Conservation (phyloP, 2,113 vertebrate species). For the Chelonoidis abingdonii region DNA sequence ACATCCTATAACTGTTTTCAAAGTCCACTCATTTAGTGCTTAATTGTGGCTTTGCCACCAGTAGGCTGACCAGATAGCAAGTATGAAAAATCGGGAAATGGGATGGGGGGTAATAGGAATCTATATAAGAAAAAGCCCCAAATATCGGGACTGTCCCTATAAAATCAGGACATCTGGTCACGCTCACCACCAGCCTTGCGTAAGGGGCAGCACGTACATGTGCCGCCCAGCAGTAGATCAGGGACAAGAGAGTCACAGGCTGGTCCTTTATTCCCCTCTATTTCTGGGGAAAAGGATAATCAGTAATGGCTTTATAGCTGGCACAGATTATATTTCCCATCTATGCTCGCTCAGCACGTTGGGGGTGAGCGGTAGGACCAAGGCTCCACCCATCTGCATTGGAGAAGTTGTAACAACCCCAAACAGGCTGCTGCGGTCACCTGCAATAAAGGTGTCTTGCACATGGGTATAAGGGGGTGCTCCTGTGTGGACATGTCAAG, state of each 20-base stretch:
- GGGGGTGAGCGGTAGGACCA: accelerated
- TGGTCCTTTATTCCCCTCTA: neutral
- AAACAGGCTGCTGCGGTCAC: accelerated
- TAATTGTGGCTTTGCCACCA: neutral
- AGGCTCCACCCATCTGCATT: neutral
- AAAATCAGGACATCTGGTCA: too few relatives aligned
- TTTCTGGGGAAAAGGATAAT: neutral
- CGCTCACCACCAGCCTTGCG: neutral
- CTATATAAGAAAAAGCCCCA: too few relatives aligned
- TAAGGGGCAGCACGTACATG: neutral
- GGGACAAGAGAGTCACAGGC: neutral
- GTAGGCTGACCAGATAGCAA: too few relatives aligned
- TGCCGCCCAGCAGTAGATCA: neutral
- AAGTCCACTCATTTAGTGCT: neutral
- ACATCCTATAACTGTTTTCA: neutral
- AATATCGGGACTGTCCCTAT: too few relatives aligned
- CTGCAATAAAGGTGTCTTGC: neutral
- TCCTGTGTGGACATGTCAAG: neutral
- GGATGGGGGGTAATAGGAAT: too few relatives aligned
- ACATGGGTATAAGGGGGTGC: neutral
- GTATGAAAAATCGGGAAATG: too few relatives aligned
- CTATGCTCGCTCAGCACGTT: neutral
- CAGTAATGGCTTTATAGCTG: neutral
- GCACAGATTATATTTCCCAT: neutral
- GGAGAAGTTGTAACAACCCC: neutral